Percentiles rank a stretch among this genome's conserved stretches.
phyloP scores from a whole-genome alignment of 2,888 invertebrate genomes.

The Dasypolia templi region DNA sequence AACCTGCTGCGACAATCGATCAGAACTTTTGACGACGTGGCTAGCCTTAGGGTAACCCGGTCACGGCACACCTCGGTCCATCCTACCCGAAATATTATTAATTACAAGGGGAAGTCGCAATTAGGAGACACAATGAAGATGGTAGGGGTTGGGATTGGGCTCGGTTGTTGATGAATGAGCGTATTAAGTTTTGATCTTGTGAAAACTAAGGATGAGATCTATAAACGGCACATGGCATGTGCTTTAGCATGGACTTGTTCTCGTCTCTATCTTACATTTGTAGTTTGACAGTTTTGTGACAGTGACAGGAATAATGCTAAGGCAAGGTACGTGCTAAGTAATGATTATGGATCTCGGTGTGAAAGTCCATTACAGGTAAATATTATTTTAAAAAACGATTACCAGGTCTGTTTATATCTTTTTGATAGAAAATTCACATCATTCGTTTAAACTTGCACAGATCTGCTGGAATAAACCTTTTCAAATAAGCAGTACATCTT shows the following conservation, averaged over 20 bases:
- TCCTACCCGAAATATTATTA: slow-evolving; percentile 49
- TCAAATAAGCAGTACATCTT: not conserved
- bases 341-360: not conserved
- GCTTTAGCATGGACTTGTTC: not conserved
- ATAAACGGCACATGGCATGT: not conserved
- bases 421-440: not conserved
- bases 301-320: not conserved
- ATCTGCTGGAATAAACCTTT: not conserved
- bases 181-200: not conserved
- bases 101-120: slow-evolving; percentile 54
- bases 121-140: slow-evolving; percentile 42
- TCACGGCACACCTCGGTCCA: slow-evolving; percentile 68
- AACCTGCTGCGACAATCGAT: slow-evolving; percentile 60
- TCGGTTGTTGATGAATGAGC: slow-evolving; percentile 5
- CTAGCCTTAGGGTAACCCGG: slow-evolving; percentile 69
- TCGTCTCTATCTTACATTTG: not conserved
- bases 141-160: slow-evolving; percentile 9
- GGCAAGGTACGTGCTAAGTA: not conserved
- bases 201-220: not conserved
- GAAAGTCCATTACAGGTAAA: not conserved
- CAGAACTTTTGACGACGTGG: slow-evolving; percentile 61
- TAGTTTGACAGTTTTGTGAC: not conserved
- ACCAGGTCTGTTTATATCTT: not conserved
- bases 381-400: not conserved
- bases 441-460: not conserved